Conservation (phyloP, 2,888 invertebrate genomes). For the Scotopteryx bipunctaria region DNA sequence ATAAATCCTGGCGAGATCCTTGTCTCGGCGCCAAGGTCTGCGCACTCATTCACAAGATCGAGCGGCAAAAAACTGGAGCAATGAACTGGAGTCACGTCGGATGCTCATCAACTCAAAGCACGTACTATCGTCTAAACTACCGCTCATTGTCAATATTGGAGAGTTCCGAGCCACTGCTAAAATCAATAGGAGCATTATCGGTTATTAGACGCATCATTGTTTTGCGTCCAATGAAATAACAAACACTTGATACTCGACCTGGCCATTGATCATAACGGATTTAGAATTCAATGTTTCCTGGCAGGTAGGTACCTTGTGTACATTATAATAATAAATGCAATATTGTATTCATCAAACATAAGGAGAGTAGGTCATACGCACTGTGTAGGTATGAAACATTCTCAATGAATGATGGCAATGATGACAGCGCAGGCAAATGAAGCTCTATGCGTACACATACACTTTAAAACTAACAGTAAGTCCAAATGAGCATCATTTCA, state of each 20-base stretch:
- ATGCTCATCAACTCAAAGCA: constrained; percentile 72
- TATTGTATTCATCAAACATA: background rate
- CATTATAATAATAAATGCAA: no score
- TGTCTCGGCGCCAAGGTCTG: constrained; percentile 68
- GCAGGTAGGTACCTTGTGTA: background rate
- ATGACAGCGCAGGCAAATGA: no score
- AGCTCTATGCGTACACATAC: background rate
- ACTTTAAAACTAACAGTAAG: no score
- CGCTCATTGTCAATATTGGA: constrained; percentile 82
- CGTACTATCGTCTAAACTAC: constrained; percentile 80
- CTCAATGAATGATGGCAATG: constrained; percentile 1
- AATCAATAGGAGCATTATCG: constrained; percentile 76
- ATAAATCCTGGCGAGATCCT: constrained; percentile 69
- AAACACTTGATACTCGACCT: constrained; percentile 40
- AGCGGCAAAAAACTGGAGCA: constrained; percentile 79
- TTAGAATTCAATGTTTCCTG: background rate
- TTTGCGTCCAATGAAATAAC: constrained; percentile 60
- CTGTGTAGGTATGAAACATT: constrained; percentile 1
- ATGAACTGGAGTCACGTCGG: constrained; percentile 79
- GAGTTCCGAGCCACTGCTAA: constrained; percentile 71
- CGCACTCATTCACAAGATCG: constrained; percentile 78
- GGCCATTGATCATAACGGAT: background rate
- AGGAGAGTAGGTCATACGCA: background rate
- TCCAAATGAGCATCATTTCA: no score
- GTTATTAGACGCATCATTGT: constrained; percentile 70